Evolutionary conservation across 2,888 invertebrate genomes (phyloP).

Genomic region (Cryptus armator): DNA sequence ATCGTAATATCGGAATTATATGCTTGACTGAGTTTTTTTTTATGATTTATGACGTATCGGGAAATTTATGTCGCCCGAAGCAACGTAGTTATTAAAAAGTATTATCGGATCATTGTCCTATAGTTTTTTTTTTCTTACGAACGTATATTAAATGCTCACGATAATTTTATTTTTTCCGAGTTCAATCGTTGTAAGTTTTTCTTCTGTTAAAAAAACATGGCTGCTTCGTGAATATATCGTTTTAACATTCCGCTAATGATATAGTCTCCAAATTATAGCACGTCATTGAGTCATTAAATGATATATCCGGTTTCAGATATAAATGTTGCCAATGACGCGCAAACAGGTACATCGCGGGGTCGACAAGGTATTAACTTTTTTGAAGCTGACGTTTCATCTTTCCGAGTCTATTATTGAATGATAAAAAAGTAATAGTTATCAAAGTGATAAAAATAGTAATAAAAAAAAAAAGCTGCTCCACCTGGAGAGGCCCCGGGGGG

Average conservation of each 20-base stretch:
- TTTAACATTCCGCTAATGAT: background rate
- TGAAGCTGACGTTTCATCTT: background rate
- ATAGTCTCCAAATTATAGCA: background rate
- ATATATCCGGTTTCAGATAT: background rate
- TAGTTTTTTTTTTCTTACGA: background rate
- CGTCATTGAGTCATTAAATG: background rate
- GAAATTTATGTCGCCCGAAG: background rate
- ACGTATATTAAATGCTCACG: background rate
- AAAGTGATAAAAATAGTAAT: background rate
- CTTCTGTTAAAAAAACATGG: background rate
- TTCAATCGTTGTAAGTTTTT: background rate
- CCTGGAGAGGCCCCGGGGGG: slow-evolving; percentile 87
- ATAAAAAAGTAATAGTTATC: background rate
- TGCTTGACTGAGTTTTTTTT: background rate
- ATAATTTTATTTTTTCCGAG: background rate
- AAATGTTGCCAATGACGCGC: background rate
- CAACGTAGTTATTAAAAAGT: slow-evolving; percentile 8
- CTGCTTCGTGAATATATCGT: background rate
- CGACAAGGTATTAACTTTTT: background rate
- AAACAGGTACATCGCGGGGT: background rate
- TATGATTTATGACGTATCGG: background rate
- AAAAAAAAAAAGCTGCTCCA: background rate
- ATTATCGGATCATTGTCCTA: background rate
- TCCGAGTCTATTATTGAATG: background rate
- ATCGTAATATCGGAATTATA: background rate